Conservation (phyloP, 2,888 invertebrate species). For the Frankliniella intonsa region DNA sequence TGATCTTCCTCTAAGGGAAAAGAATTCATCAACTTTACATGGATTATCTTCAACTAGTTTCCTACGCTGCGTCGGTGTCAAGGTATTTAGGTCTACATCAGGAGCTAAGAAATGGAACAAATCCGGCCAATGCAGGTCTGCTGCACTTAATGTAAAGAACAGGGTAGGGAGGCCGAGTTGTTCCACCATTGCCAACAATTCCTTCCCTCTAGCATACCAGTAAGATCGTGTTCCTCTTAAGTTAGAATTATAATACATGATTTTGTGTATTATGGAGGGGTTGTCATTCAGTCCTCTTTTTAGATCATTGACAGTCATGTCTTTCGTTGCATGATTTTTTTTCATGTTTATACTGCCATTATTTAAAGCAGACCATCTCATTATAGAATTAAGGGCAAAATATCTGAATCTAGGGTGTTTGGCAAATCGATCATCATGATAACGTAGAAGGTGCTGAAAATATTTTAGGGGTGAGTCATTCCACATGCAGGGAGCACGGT, state of each 20-base stretch:
- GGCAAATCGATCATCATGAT: slow-evolving; percentile 30
- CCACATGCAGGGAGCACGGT: no score
- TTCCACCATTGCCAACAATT: slow-evolving; percentile 35
- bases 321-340: not conserved
- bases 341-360: not conserved
- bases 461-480: slow-evolving; percentile 27
- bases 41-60: not conserved
- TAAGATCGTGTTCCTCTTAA: slow-evolving; percentile 34
- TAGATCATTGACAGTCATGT: slow-evolving; percentile 23
- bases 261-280: slow-evolving; percentile 29
- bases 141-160: slow-evolving; percentile 36
- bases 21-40: not conserved
- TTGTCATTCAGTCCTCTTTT: slow-evolving; percentile 27
- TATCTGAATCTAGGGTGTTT: slow-evolving; percentile 30
- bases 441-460: slow-evolving; percentile 29
- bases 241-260: slow-evolving; percentile 34
- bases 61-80: not conserved
- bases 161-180: slow-evolving; percentile 35
- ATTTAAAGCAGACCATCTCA: not conserved
- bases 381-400: slow-evolving; percentile 29
- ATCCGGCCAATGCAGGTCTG: slow-evolving; percentile 36
- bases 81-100: not conserved
- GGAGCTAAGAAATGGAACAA: slow-evolving; percentile 30
- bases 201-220: slow-evolving; percentile 32
- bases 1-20: not conserved